Percentiles rank a stretch among this genome's conserved stretches.
phyloP scores from a whole-genome alignment of 2,113 vertebrate genomes.

The Cyphomyrus discorhynchus region DNA sequence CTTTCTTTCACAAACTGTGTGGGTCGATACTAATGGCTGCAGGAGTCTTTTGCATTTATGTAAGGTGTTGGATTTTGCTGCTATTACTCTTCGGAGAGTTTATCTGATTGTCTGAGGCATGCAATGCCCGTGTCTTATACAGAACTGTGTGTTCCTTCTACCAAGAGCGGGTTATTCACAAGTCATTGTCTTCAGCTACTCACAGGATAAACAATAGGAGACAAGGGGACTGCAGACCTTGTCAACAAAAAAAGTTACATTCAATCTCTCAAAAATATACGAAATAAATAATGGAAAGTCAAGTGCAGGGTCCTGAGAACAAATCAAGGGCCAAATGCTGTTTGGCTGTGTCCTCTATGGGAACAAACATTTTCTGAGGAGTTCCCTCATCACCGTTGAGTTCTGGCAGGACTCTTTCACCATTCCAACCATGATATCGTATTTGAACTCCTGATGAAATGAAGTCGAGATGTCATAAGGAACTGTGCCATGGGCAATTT shows the following conservation, averaged over 20 bases:
- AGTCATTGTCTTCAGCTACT: background rate
- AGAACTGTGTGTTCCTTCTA: background rate
- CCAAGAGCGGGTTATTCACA: background rate
- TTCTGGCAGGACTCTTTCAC: background rate
- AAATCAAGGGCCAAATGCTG: background rate
- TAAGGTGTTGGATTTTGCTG: background rate
- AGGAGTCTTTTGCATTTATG: background rate
- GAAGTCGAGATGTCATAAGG: background rate
- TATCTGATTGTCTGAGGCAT: background rate
- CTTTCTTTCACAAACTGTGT: background rate
- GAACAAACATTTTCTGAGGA: background rate
- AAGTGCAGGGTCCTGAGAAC: background rate
- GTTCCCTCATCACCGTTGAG: background rate
- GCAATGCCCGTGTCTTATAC: background rate
- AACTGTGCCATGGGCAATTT: background rate
- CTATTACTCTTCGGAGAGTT: background rate
- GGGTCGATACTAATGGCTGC: background rate
- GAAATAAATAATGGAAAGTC: background rate
- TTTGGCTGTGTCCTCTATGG: background rate
- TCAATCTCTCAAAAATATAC: background rate
- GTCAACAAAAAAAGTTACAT: background rate
- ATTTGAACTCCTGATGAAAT: background rate
- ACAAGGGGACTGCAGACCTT: background rate
- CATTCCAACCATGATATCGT: background rate
- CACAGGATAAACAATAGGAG: background rate